Percentiles rank a stretch among this genome's conserved stretches.
phyloP scores from a whole-genome alignment of 2,797 vertebrate species.

The Syncerus caffer region DNA sequence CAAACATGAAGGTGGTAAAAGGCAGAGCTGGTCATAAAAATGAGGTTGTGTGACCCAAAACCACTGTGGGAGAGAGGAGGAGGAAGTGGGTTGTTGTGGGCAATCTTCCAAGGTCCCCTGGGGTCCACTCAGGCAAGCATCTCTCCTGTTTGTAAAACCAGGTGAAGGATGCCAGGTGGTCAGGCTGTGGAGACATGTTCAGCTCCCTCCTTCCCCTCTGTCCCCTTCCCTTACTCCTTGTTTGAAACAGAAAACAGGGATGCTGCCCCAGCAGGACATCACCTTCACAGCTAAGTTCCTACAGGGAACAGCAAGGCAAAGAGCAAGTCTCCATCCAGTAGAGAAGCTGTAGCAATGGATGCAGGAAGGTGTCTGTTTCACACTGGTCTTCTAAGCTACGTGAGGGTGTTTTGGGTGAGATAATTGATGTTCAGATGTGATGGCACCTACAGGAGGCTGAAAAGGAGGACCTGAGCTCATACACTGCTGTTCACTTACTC shows the following conservation, averaged over 20 bases:
- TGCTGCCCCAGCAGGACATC: conserved; percentile 23
- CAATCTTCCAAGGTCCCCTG: background rate
- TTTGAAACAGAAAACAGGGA: conserved; percentile 57
- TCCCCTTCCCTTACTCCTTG: background rate
- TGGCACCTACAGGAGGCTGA: background rate
- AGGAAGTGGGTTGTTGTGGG: background rate
- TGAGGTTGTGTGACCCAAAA: background rate
- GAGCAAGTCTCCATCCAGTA: background rate
- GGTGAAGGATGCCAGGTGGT: background rate
- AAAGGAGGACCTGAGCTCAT: background rate
- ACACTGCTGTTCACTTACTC: background rate
- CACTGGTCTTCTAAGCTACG: background rate
- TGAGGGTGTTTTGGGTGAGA: too few relatives aligned
- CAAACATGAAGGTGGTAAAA: background rate
- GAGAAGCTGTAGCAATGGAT: background rate
- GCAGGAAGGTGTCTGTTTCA: accelerated
- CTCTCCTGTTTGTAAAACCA: background rate
- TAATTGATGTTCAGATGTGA: background rate
- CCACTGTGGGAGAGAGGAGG: background rate
- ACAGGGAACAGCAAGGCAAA: conserved; percentile 36
- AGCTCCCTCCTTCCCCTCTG: background rate
- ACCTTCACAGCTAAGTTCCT: conserved; percentile 49
- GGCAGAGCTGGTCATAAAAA: background rate
- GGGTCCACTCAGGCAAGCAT: background rate
- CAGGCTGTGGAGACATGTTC: background rate